Conservation (phyloP, 2,797 vertebrate genomes). For the Schizopygopsis malacanthus region DNA sequence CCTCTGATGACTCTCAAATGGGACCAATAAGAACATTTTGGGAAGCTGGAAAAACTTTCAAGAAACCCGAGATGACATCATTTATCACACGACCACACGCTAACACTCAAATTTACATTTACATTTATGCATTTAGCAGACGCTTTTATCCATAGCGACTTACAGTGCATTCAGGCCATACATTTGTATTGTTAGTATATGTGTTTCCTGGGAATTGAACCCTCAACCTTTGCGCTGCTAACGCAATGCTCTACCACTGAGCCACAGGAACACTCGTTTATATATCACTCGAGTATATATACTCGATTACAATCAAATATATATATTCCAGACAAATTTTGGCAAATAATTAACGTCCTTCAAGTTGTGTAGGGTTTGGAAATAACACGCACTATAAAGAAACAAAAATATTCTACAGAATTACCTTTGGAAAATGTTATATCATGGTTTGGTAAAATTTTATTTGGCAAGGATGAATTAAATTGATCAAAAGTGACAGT, state of each 20-base stretch:
- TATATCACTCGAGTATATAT: no score
- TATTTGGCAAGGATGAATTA: background rate
- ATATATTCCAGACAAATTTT: background rate
- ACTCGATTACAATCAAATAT: no score
- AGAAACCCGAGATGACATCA: conserved; percentile 13
- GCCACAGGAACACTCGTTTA: no score
- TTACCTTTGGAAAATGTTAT: background rate
- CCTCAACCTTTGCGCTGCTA: no score
- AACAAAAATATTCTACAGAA: no score
- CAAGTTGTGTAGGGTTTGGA: background rate
- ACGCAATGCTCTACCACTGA: no score
- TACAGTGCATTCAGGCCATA: no score
- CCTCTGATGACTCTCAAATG: conserved; percentile 45
- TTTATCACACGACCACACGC: conserved; percentile 26
- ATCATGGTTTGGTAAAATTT: background rate
- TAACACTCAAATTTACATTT: no score
- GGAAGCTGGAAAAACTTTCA: conserved; percentile 40
- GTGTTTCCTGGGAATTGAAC: no score
- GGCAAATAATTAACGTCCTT: background rate
- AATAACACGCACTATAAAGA: background rate
- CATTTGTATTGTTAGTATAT: no score
- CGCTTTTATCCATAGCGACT: no score
- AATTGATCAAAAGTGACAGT: background rate
- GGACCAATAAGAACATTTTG: conserved; percentile 31
- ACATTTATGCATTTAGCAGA: no score